phyloP scores from a whole-genome alignment of 2,888 invertebrate genomes.

The Ennomos fuscantarius region DNA sequence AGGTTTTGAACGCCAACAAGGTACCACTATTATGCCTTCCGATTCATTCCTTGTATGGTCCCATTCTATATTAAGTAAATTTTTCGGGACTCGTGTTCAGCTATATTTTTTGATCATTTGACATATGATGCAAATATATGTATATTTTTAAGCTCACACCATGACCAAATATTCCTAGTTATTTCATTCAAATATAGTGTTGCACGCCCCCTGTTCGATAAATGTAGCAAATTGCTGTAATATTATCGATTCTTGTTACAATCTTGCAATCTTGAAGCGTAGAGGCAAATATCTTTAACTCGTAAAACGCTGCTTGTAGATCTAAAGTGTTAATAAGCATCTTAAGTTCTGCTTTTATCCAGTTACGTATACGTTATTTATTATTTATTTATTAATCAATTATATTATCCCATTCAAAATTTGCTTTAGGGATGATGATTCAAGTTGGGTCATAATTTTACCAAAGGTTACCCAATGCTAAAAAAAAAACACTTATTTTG shows the following conservation, averaged over 20 bases:
- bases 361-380: too few species aligned
- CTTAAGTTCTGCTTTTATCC: slow-evolving; percentile 9
- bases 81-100: slow-evolving; percentile 30
- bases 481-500: too few species aligned
- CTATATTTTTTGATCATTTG: slow-evolving; percentile 1
- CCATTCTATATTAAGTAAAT: slow-evolving; percentile 29
- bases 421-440: neutral
- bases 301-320: slow-evolving; percentile 18
- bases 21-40: slow-evolving; percentile 37
- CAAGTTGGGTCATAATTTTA: slow-evolving; percentile 13
- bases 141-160: neutral
- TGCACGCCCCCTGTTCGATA: too few species aligned
- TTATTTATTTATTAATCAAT: too few species aligned
- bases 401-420: slow-evolving; percentile 16
- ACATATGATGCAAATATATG: neutral
- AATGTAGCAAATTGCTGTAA: slow-evolving; percentile 15
- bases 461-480: slow-evolving; percentile 10
- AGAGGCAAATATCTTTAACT: slow-evolving; percentile 14
- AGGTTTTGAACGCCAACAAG: slow-evolving; percentile 39
- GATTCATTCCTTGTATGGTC: slow-evolving; percentile 29
- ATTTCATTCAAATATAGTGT: too few species aligned
- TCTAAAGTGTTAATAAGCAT: slow-evolving; percentile 21
- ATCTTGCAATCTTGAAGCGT: neutral
- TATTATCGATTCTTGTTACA: too few species aligned
- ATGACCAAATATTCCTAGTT: slow-evolving; percentile 28